Conservation (phyloP, 1,140 invertebrate species). For the Octopus sinensis region DNA sequence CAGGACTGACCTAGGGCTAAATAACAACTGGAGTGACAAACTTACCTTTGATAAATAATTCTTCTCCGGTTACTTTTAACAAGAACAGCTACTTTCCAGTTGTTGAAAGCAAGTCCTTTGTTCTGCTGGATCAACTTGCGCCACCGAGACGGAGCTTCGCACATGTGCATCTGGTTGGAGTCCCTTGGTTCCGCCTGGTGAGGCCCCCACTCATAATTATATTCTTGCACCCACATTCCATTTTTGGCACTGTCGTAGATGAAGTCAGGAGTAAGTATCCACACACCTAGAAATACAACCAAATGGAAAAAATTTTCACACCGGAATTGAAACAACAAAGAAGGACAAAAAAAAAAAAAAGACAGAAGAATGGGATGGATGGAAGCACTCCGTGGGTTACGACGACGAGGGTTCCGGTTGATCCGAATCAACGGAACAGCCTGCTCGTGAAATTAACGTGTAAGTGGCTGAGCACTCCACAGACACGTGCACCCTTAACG, state of each 20-base stretch:
- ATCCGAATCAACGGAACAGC: too few species aligned
- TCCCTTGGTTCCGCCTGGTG: background rate
- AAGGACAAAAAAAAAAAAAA: background rate
- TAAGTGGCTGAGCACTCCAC: too few species aligned
- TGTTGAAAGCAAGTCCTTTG: background rate
- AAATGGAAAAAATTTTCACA: background rate
- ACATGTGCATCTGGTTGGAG: conserved; percentile 1
- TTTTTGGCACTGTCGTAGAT: background rate
- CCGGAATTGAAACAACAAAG: background rate
- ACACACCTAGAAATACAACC: background rate
- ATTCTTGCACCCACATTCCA: background rate
- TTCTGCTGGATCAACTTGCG: background rate
- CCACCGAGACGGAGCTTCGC: background rate
- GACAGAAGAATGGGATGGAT: too few species aligned
- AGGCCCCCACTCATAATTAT: background rate
- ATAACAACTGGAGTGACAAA: background rate
- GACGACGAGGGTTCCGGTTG: too few species aligned
- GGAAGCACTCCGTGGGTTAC: too few species aligned
- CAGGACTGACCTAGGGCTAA: too few species aligned
- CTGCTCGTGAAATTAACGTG: too few species aligned
- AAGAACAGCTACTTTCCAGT: conserved; percentile 7
- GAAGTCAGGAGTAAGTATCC: background rate
- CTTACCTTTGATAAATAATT: background rate
- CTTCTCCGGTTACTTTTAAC: conserved; percentile 1
- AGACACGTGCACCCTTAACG: too few species aligned